Evolutionary conservation across 2,888 invertebrate species (phyloP).

Genomic region (Sisyra nigra): DNA sequence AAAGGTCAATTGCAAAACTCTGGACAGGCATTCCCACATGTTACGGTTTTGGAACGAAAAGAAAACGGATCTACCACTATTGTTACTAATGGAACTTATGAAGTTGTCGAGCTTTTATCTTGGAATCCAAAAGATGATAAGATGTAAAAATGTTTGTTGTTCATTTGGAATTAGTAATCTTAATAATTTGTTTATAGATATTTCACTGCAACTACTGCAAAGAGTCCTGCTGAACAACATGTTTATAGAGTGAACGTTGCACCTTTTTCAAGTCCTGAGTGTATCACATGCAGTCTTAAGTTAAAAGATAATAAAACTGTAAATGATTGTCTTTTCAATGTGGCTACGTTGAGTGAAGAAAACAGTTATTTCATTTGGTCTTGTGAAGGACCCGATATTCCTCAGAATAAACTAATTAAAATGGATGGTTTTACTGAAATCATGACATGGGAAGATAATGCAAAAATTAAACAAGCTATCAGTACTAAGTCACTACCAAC

Average conservation of each 20-base stretch:
- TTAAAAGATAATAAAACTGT: constrained; percentile 16
- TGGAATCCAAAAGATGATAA: constrained; percentile 51
- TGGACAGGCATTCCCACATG: constrained; percentile 44
- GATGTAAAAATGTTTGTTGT: constrained; percentile 48
- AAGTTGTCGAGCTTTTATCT: constrained; percentile 54
- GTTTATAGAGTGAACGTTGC: constrained; percentile 45
- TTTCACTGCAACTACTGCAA: constrained; percentile 64
- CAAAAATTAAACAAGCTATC: constrained; percentile 32
- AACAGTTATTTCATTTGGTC: constrained; percentile 53
- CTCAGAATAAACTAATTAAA: constrained; percentile 47
- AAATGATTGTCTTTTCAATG: constrained; percentile 45
- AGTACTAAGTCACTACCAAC: constrained; percentile 35
- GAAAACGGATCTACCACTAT: constrained; percentile 23
- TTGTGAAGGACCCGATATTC: constrained; percentile 75
- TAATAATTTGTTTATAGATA: constrained; percentile 60
- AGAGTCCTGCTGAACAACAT: constrained; percentile 64
- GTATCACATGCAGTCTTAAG: constrained; percentile 57
- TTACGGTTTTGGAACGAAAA: constrained; percentile 35
- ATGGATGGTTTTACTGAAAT: constrained; percentile 28
- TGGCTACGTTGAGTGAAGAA: constrained; percentile 48
- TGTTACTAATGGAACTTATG: constrained; percentile 45
- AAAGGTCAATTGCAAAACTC: constrained; percentile 36
- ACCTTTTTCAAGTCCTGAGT: constrained; percentile 29
- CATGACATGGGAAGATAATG: constrained; percentile 51
- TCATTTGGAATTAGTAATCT: too few species aligned